Percentiles rank a stretch among this genome's conserved stretches.
phyloP scores from a whole-genome alignment of 2,113 vertebrate species.

The Psittacus erithacus region DNA sequence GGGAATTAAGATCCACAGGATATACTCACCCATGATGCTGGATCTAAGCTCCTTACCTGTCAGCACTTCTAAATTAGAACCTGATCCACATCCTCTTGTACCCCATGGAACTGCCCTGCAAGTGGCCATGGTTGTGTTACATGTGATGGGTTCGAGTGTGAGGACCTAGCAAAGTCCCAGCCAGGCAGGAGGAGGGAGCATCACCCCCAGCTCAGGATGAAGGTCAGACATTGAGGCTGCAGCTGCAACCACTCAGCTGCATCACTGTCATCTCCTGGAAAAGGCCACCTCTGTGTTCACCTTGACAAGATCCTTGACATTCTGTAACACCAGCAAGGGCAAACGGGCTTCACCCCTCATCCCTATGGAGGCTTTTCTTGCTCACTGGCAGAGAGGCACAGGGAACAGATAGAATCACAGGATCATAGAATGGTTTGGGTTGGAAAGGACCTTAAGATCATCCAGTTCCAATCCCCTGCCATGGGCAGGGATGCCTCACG shows the following conservation, averaged over 20 bases:
- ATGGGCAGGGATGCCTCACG: not conserved
- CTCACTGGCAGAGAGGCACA: not conserved
- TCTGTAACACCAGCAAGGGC: not conserved
- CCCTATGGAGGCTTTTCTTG: not conserved
- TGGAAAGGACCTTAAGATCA: not conserved
- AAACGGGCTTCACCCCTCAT: not conserved
- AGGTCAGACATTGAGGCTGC: not conserved
- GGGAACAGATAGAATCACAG: not conserved
- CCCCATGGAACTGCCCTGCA: not conserved
- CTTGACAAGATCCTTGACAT: not conserved
- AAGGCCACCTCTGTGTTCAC: not conserved
- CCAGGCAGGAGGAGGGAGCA: fast-evolving
- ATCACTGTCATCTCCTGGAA: not conserved
- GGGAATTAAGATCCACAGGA: not conserved
- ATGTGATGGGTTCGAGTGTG: not conserved
- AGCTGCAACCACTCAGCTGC: not conserved
- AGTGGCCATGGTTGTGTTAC: not conserved
- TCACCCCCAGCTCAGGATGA: not conserved
- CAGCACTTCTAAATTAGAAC: constrained; percentile 31
- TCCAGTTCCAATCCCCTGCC: not conserved
- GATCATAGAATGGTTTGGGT: not conserved
- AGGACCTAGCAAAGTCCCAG: not conserved
- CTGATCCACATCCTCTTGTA: not conserved
- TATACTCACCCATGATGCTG: not conserved
- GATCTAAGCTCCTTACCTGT: constrained; percentile 37